Conservation (phyloP, 1,140 invertebrate species). For the Hylaeus anthracinus region DNA sequence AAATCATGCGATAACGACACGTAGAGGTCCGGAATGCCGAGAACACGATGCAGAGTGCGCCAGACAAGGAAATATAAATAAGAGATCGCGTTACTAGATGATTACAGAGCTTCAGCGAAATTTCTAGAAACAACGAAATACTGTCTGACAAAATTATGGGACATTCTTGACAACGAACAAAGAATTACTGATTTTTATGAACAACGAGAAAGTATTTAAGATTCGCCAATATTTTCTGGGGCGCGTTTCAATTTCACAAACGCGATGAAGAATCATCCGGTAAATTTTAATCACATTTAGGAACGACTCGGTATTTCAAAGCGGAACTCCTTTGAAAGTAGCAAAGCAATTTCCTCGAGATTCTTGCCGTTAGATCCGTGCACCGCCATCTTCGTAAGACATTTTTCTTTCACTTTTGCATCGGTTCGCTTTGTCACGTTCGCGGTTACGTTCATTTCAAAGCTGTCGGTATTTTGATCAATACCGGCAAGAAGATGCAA, state of each 20-base stretch:
- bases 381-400: no score
- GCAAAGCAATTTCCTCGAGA: background rate
- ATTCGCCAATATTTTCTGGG: no score
- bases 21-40: background rate
- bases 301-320: background rate
- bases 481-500: no score
- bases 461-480: no score
- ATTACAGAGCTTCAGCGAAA: background rate
- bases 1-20: no score
- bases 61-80: background rate
- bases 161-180: no score
- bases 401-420: no score
- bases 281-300: slow-evolving; percentile 2
- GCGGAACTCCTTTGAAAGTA: background rate
- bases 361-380: background rate
- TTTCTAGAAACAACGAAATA: background rate
- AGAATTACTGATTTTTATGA: no score
- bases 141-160: background rate
- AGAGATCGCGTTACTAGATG: background rate
- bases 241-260: no score
- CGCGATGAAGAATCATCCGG: background rate
- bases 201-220: background rate
- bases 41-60: background rate
- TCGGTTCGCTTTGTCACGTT: no score
- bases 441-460: no score